Base-by-base conservation (phyloP, 1,140 invertebrate species). In the Chironomus tepperi region DNA sequence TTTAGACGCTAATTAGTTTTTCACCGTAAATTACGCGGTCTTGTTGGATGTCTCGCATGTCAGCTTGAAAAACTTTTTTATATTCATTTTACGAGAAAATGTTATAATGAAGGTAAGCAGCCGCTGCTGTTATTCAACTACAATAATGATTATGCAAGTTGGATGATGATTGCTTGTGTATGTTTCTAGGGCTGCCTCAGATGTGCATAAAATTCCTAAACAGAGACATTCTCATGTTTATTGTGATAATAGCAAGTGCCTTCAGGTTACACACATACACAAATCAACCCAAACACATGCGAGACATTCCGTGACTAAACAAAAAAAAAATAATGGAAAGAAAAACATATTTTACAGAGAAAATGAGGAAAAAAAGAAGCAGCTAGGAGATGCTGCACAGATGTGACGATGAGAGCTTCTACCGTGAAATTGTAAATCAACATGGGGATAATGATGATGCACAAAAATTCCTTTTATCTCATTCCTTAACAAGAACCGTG, bases 1-100 rank as follows among this genome's bases (percentile, higher is more conserved):
- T 70, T 70, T 34, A 34, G 65, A 70, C 65, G 65, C 65, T 70
- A 70, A 70, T 70, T 70, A 70, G 65, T 70, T 70, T 18, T 70
- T 19, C 65, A 18, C 16, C 19, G 16, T 70, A 19, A 70, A 70
- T n/a, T 18, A 9, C 19, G 65, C 16, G 16, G 7, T 70, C 9
- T 70, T 18, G 12, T 16, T 70, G 18, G 18, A 70, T 10, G 18
- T 21, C 18, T 21, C 6, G 65, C 19, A 10, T 19, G 65, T 70
- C 65, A 70, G 65, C 19, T 3, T 19, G 12, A 18, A 18, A 18
- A 70, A 70, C 9, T 57, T 57, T 57, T 57, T 34, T 34, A 34
- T n/a, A n/a, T n/a, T n/a, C n/a, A n/a, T 34, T 34, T 34, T 34
- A 34, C 24, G 24, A n/a, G n/a, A 57, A n/a, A n/a, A 57, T n/a